phyloP scores from a whole-genome alignment of 37 sponge, comb jelly and placozoan genomes.

The Beroe forskalii region DNA sequence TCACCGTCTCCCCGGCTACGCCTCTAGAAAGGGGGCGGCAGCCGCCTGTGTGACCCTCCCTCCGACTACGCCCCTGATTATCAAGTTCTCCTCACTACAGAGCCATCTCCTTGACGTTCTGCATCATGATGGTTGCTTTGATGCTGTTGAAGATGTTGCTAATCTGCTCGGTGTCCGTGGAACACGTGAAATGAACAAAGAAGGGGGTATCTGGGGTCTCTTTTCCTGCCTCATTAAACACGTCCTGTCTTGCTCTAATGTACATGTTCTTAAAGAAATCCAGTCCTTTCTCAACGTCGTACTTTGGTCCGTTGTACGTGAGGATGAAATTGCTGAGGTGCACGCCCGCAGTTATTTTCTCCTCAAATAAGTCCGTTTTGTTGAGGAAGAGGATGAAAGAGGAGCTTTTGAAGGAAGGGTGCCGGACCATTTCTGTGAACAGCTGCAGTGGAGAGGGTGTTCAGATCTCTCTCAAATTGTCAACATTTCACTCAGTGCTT shows the following conservation, averaged over 20 bases:
- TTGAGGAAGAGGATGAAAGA: slow-evolving; percentile 91
- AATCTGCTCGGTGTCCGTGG: not conserved
- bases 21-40: no score
- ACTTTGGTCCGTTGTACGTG: not conserved
- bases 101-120: not conserved
- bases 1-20: no score
- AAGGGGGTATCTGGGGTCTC: not conserved
- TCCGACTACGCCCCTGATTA: no score
- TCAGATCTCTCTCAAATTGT: no score
- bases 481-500: no score
- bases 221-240: not conserved
- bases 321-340: not conserved
- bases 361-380: slow-evolving; percentile 87
- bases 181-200: slow-evolving; percentile 4
- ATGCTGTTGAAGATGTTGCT: not conserved
- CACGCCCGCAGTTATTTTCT: slow-evolving; percentile 67
- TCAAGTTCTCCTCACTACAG: no score
- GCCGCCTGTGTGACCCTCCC: no score
- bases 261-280: not conserved
- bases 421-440: not conserved
- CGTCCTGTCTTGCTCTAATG: not conserved
- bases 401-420: slow-evolving; percentile 65
- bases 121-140: not conserved
- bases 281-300: not conserved
- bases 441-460: not conserved